A percentile compares a stretch with the other conserved stretches of the same genome.
Conservation (phyloP, 2,888 invertebrate species). For the Ectemnius cavifrons region DNA sequence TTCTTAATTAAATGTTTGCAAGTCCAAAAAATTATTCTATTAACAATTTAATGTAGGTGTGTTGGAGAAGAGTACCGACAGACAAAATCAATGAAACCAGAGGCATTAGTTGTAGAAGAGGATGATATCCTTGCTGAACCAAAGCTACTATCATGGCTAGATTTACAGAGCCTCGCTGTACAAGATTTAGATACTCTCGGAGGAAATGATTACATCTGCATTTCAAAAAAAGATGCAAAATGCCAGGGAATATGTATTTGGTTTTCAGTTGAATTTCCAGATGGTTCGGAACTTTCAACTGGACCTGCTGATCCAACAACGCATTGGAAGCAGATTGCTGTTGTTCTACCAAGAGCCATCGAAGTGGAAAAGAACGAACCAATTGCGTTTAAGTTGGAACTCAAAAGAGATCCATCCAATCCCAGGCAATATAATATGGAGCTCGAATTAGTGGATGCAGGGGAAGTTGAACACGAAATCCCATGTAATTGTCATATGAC, state of each 20-base stretch:
- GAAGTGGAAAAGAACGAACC: slow-evolving; percentile 82
- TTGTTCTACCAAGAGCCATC: slow-evolving; percentile 85
- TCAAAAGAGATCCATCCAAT: slow-evolving; percentile 80
- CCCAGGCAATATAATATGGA: slow-evolving; percentile 85
- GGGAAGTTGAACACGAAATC: slow-evolving; percentile 85
- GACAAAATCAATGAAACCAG: slow-evolving; percentile 83
- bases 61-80: slow-evolving; percentile 83
- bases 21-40: background rate
- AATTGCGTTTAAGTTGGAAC: slow-evolving; percentile 84
- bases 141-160: slow-evolving; percentile 84
- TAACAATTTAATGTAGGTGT: slow-evolving; percentile 59
- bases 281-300: slow-evolving; percentile 79
- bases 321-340: slow-evolving; percentile 87
- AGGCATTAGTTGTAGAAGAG: slow-evolving; percentile 80
- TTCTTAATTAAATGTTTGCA: background rate
- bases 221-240: slow-evolving; percentile 79
- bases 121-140: slow-evolving; percentile 84
- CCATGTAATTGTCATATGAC: slow-evolving; percentile 89
- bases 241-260: slow-evolving; percentile 89
- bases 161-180: slow-evolving; percentile 82
- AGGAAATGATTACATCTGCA: slow-evolving; percentile 80
- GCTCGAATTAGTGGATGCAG: slow-evolving; percentile 85
- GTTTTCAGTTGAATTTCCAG: slow-evolving; percentile 89
- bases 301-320: slow-evolving; percentile 81
- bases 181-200: slow-evolving; percentile 82